Evolutionary conservation across 2,113 vertebrate species (phyloP).

Genomic region (Zingel zingel): DNA sequence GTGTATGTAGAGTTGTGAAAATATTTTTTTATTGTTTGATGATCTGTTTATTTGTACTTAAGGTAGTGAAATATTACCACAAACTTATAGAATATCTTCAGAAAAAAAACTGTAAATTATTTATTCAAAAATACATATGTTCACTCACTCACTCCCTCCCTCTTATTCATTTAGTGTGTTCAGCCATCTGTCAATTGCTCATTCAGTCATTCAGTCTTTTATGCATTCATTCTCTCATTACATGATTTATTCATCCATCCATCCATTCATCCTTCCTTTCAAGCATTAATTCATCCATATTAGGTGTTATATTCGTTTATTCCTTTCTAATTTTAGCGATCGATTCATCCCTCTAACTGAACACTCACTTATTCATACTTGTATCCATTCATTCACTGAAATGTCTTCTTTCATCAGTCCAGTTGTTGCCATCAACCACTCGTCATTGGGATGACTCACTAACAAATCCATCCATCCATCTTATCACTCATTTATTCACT

Average conservation of each 20-base stretch:
- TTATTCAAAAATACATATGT: too few species aligned
- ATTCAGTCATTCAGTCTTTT: not conserved
- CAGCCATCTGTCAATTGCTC: not conserved
- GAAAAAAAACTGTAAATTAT: too few species aligned
- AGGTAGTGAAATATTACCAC: too few species aligned
- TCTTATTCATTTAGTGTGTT: not conserved
- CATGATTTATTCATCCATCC: not conserved
- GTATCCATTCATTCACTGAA: not conserved
- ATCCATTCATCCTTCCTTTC: not conserved
- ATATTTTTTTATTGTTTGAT: too few species aligned
- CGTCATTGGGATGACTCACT: not conserved
- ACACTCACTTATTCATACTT: not conserved
- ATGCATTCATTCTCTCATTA: not conserved
- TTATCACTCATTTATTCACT: not conserved
- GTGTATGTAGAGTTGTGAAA: too few species aligned
- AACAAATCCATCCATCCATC: slow-evolving; percentile 12
- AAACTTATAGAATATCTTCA: too few species aligned
- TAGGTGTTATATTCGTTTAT: not conserved
- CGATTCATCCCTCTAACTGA: not conserved
- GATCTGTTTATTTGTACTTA: too few species aligned
- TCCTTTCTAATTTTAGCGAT: not conserved
- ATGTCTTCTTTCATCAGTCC: not conserved
- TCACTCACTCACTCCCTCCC: too few species aligned
- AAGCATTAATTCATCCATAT: not conserved
- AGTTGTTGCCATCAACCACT: not conserved